Conservation (phyloP, 2,113 vertebrate species). For the Bungarus multicinctus region DNA sequence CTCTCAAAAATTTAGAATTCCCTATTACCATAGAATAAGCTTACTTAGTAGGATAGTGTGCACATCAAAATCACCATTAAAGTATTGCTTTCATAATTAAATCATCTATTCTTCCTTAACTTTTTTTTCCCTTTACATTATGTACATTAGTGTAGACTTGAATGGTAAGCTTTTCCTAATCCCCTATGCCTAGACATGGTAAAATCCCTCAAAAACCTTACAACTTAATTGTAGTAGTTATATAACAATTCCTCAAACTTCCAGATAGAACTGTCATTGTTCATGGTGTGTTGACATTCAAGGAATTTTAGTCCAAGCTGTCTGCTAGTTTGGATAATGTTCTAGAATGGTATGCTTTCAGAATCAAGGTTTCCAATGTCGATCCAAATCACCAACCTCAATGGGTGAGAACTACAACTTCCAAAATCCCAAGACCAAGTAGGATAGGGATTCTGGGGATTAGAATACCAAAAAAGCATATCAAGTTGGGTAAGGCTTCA, state of each 20-base stretch:
- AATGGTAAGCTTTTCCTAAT: background rate
- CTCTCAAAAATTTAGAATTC: background rate
- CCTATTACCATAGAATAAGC: background rate
- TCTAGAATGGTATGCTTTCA: background rate
- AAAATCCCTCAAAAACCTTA: background rate
- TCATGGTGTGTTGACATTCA: background rate
- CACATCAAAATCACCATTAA: background rate
- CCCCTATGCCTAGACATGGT: background rate
- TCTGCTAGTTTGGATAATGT: background rate
- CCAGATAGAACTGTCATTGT: background rate
- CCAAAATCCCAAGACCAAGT: background rate
- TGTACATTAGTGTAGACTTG: background rate
- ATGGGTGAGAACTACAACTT: background rate
- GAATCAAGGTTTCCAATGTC: background rate
- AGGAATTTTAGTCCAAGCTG: background rate
- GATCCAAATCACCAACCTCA: background rate
- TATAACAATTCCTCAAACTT: background rate
- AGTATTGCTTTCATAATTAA: background rate
- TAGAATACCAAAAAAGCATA: background rate
- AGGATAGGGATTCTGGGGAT: background rate
- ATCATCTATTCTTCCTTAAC: background rate
- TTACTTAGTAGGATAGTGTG: background rate
- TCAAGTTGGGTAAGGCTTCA: background rate
- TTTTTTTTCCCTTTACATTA: background rate
- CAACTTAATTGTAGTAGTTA: background rate